These are phyloP conservation scores for Philhelius pedissequus DNA, from an alignment of 2,888 invertebrate species.

Conservation along the genomic window DNA sequence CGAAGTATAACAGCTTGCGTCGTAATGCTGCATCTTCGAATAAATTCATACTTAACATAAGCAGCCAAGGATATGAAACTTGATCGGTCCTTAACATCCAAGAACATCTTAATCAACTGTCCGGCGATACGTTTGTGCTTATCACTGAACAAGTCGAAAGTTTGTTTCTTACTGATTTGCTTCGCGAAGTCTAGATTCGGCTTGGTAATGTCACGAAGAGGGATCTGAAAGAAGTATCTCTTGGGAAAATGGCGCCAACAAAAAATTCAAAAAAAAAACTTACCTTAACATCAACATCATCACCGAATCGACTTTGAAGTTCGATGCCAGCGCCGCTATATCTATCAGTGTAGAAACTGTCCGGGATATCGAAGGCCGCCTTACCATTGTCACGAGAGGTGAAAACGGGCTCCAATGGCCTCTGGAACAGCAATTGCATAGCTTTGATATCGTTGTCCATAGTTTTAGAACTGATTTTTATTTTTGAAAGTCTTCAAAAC, in stretches of 20 bases:
- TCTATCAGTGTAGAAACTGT: slow-evolving; percentile 68
- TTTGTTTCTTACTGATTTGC: slow-evolving; percentile 71
- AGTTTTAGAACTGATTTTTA: background rate
- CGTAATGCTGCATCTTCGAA: background rate
- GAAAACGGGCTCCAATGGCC: slow-evolving; percentile 71
- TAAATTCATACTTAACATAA: slow-evolving; percentile 78
- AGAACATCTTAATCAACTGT: slow-evolving; percentile 84
- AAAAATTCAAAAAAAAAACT: background rate
- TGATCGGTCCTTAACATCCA: slow-evolving; percentile 82
- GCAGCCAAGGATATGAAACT: slow-evolving; percentile 85
- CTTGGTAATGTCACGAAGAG: slow-evolving; percentile 73
- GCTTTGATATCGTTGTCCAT: slow-evolving; percentile 56
- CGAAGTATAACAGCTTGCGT: too few species aligned
- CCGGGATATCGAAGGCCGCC: slow-evolving; percentile 69
- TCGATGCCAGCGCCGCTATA: slow-evolving; percentile 68
- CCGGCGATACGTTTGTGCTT: slow-evolving; percentile 86
- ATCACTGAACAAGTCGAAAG: slow-evolving; percentile 87
- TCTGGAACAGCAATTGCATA: slow-evolving; percentile 69
- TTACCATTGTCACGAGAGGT: slow-evolving; percentile 70
- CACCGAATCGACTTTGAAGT: slow-evolving; percentile 70
- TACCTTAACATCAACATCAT: slow-evolving; percentile 69
- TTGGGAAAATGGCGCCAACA: background rate
- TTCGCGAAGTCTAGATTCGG: slow-evolving; percentile 75
- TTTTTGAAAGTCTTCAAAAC: background rate
- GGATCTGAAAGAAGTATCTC: slow-evolving; percentile 69